Percentiles rank a stretch among this genome's conserved stretches.
These are phyloP conservation scores for Elaphurus davidianus DNA, from an alignment of 2,113 vertebrate species.

Conservation along the genomic window DNA sequence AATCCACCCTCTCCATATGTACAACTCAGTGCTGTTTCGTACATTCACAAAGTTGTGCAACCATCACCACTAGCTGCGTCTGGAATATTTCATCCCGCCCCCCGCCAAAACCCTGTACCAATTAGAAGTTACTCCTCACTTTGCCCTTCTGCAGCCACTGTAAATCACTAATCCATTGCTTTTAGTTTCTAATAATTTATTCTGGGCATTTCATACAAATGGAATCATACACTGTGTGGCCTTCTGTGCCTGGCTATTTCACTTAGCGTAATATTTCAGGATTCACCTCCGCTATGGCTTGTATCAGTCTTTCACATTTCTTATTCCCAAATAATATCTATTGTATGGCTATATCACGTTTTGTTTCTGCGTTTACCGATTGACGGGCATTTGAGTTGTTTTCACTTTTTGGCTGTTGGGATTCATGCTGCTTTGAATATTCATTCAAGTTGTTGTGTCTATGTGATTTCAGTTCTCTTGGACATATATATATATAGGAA, in stretches of 20 bases:
- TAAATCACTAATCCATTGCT: background rate
- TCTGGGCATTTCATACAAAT: background rate
- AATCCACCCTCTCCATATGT: background rate
- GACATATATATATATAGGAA: background rate
- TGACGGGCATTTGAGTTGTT: background rate
- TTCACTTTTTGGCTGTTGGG: background rate
- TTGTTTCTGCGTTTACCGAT: background rate
- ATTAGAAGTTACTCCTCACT: background rate
- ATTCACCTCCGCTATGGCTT: background rate
- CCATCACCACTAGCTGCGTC: background rate
- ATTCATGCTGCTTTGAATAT: background rate
- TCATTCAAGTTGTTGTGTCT: background rate
- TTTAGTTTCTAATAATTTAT: background rate
- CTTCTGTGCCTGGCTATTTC: background rate
- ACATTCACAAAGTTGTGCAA: background rate
- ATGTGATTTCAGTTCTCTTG: background rate
- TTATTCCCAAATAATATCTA: background rate
- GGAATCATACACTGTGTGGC: background rate
- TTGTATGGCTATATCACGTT: background rate
- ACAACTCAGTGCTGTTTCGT: background rate
- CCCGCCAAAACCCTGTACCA: background rate
- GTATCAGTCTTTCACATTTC: background rate
- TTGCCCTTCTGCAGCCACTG: background rate
- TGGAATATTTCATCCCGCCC: background rate
- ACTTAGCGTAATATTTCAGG: background rate